Evolutionary conservation across 2,113 vertebrate species (phyloP), one percentile per base, ranked within the genome.

Genomic region (Dipodomys spectabilis): DNA sequence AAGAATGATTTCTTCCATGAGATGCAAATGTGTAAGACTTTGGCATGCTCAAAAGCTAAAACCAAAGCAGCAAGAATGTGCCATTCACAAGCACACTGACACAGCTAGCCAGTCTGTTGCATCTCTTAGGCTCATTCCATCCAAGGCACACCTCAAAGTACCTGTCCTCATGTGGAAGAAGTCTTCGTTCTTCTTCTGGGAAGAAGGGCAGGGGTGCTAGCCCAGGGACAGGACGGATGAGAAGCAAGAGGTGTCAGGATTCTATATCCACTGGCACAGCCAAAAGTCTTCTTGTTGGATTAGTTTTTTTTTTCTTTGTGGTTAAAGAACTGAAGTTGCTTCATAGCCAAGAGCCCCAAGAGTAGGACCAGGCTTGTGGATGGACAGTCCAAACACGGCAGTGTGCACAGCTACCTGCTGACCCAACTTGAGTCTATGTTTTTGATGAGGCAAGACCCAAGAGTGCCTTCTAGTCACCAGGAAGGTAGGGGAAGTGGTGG

Each of bases 401-500:
- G 96, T 96, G 96, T 96, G 97, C 97, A 98, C 97, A 93, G 96
- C 94, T 93, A 92, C 92, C 94, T 96, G 97, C 95, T 91, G 94
- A 97, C 86, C 96, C 93, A 96, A 96, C 93, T 94, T 68, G 93
- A 95, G 96, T 97, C 97, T 97, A 96, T 95, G 95, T 97, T 96
- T 88, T 94, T 94, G 97, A 92, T 96, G 97, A 97, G 96, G 97
- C 89, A 96, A 97, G 98, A 97, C 96, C 96, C 95, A 95, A 95
- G 97, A 98, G 97, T 97, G 96, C 97, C 98, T 98, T 98, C 97
- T 96, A 97, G 96, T 98, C 95, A 97, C 90, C 96, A 93, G 94
- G 95, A 91, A 64, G 97, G 95, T 95, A 64, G 44, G 72, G 18
- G 68, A 80, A 83, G 84, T 74, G 72, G 64, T 60, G 90, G 93